phyloP scores from a whole-genome alignment of 2,113 vertebrate genomes.

The Chlorodrepanis virens region DNA sequence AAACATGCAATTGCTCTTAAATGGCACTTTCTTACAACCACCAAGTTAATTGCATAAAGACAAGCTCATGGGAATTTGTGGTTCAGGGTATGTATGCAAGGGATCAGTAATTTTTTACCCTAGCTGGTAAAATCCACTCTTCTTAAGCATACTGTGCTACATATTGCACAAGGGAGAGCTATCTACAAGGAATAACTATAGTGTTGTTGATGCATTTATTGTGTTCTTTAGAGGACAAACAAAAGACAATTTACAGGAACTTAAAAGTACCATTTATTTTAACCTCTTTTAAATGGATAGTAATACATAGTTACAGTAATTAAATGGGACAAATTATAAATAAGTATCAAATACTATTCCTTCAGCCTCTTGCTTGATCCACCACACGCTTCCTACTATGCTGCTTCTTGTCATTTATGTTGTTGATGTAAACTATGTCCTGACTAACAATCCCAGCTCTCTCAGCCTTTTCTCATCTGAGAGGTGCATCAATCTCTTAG shows the following conservation, averaged over 20 bases:
- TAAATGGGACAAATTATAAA: not conserved
- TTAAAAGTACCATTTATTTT: not conserved
- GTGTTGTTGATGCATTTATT: not conserved
- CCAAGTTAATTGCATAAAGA: not conserved
- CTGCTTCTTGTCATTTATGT: not conserved
- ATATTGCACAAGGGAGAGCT: not conserved
- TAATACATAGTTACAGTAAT: not conserved
- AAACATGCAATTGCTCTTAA: not conserved
- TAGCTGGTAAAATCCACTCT: not conserved
- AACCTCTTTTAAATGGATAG: not conserved
- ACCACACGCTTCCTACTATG: not conserved
- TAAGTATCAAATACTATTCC: not conserved
- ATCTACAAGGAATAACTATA: not conserved
- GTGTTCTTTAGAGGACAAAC: not conserved
- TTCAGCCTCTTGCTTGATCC: not conserved
- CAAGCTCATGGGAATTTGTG: not conserved
- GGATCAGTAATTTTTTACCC: not conserved
- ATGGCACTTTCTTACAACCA: not conserved
- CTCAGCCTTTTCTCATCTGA: not conserved
- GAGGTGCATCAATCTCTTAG: not conserved
- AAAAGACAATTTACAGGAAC: not conserved
- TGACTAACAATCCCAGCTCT: not conserved
- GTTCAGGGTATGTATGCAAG: not conserved
- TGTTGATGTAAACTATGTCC: accelerated
- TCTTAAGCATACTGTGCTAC: not conserved